Evolutionary conservation across 2,797 vertebrate species (phyloP).

Genomic region (Octomys mimax): DNA sequence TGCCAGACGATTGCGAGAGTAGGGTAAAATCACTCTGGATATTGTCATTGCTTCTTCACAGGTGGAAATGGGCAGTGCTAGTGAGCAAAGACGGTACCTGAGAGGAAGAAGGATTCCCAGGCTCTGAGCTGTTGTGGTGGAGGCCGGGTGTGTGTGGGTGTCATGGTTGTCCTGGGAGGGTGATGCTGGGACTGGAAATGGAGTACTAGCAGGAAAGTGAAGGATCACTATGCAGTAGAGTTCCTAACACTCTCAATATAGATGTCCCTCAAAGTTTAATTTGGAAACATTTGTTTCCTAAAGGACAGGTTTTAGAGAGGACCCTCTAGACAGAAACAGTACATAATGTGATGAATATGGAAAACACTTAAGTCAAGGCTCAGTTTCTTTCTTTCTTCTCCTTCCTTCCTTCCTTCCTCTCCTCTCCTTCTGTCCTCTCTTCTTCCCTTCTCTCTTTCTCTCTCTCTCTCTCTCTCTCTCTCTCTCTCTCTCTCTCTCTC

Average conservation of each 20-base stretch:
- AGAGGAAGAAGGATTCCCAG: slow-evolving; percentile 69
- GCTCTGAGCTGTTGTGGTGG: slow-evolving; percentile 76
- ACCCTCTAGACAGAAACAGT: slow-evolving; percentile 84
- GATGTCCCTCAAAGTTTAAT: slow-evolving; percentile 82
- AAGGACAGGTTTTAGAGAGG: slow-evolving; percentile 83
- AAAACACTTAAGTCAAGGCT: slow-evolving; percentile 85
- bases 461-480: too few species aligned
- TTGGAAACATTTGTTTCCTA: slow-evolving; percentile 80
- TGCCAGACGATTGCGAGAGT: slow-evolving; percentile 77
- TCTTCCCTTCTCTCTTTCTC: too few species aligned
- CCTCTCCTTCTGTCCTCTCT: too few species aligned
- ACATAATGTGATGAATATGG: slow-evolving; percentile 84
- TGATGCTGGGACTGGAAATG: slow-evolving; percentile 77
- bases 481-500: too few species aligned
- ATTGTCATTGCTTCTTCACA: slow-evolving; percentile 63
- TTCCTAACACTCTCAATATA: slow-evolving; percentile 69
- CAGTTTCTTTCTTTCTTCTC: slow-evolving; percentile 25
- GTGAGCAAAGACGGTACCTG: slow-evolving; percentile 71
- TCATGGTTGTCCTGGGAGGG: slow-evolving; percentile 65
- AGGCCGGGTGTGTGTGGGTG: slow-evolving; percentile 74
- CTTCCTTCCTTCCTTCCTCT: too few species aligned
- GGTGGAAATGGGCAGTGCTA: slow-evolving; percentile 70
- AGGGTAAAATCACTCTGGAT: slow-evolving; percentile 72
- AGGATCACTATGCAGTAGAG: slow-evolving; percentile 70
- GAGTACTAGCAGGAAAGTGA: slow-evolving; percentile 72